Evolutionary conservation across 2,888 invertebrate species (phyloP).

Genomic region (Meganola albula): DNA sequence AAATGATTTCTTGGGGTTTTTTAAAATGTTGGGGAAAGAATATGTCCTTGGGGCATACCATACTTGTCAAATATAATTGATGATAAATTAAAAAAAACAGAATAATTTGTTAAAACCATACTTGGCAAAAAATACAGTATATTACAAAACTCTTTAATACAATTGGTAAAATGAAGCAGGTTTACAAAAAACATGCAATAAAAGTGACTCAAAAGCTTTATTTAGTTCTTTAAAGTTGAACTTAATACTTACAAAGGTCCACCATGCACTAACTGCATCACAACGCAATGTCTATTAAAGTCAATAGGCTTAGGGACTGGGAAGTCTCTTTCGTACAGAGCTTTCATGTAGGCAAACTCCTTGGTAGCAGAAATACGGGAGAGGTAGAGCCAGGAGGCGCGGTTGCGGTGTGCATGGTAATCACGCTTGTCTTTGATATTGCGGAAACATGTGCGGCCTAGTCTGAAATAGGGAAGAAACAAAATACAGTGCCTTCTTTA

Average conservation of each 20-base stretch:
- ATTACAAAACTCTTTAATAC: too few relatives aligned
- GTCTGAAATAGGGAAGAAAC: too few relatives aligned
- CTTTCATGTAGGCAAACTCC: conserved; percentile 99
- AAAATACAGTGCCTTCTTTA: too few relatives aligned
- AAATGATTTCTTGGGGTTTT: too few relatives aligned
- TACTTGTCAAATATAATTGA: too few relatives aligned
- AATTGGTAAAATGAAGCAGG: too few relatives aligned
- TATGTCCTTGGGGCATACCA: conserved; percentile 10
- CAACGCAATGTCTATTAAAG: conserved; percentile 95
- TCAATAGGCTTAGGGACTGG: conserved; percentile 97
- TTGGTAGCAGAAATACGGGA: conserved; percentile 97
- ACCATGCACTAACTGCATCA: conserved; percentile 95
- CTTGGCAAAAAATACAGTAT: too few relatives aligned
- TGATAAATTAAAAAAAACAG: too few relatives aligned
- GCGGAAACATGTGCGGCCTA: conserved; percentile 97
- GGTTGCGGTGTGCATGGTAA: conserved; percentile 94
- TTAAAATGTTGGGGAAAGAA: too few relatives aligned
- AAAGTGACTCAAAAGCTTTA: background rate
- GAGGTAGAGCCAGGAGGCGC: conserved; percentile 96
- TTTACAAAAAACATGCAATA: too few relatives aligned
- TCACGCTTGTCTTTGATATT: conserved; percentile 97
- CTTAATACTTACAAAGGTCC: conserved; percentile 82
- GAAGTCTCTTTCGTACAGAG: conserved; percentile 91
- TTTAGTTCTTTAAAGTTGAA: background rate
- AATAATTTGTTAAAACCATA: too few relatives aligned